A percentile compares a stretch with the other conserved stretches of the same genome.
Conservation (phyloP, 2,113 vertebrate species). For the Oreochromis aureus region DNA sequence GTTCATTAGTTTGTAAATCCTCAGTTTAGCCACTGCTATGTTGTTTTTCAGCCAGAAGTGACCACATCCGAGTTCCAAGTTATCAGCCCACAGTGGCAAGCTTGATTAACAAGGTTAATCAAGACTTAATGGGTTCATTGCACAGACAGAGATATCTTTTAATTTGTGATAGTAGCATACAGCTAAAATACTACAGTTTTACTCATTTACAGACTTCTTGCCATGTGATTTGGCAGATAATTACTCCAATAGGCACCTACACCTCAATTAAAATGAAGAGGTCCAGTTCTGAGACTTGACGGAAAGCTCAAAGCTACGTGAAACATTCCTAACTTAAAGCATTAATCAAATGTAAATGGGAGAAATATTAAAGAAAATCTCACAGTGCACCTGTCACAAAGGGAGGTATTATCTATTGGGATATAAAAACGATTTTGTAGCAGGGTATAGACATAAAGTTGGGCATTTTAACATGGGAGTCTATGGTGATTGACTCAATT, state of each 20-base stretch:
- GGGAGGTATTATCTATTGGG: background rate
- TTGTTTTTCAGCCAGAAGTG: background rate
- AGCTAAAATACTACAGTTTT: background rate
- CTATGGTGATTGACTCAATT: background rate
- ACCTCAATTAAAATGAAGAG: background rate
- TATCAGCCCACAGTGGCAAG: background rate
- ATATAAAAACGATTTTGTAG: background rate
- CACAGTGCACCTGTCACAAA: background rate
- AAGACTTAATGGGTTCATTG: background rate
- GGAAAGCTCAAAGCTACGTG: background rate
- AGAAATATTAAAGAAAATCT: too few relatives aligned
- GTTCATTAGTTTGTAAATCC: background rate
- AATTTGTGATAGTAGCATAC: background rate
- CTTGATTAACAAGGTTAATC: background rate
- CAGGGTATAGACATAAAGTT: background rate
- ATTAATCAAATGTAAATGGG: background rate
- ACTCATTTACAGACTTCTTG: background rate
- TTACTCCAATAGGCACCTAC: background rate
- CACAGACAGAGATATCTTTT: background rate
- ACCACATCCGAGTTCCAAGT: background rate
- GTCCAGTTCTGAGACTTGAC: background rate
- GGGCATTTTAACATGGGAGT: background rate
- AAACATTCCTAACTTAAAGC: background rate
- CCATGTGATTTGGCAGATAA: background rate
- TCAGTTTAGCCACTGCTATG: background rate